Base-by-base conservation (phyloP, 1,140 invertebrate genomes). In the Brachionus rotundiformis region DNA sequence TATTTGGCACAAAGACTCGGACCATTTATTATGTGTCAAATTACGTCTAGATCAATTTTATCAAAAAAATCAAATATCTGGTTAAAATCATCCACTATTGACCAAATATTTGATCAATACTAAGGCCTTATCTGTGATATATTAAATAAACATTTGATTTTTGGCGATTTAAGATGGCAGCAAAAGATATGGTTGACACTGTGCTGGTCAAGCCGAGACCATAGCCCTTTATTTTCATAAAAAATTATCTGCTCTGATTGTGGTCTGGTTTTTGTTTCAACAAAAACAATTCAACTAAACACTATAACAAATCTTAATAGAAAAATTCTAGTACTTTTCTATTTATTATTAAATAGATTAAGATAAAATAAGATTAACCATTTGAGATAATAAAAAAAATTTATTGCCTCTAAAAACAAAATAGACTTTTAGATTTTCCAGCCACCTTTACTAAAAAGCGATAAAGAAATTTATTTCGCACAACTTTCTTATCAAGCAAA, bases 331-430 rank as follows among this genome's bases (percentile, higher is more conserved):
- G 68, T 39, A 73, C 68, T 73, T 44, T 73, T 73, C 25, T 2
- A 65, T 44, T 73, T 44, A 73, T 25, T 19, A 73, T 44, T 44
- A 36, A 36, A 71, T 71, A 71, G 61, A 68, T 68, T 16, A 13
- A 68, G 27, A 68, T 33, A 36, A 68, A 68, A 25, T 23, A 73
- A 73, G 68, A 73, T 73, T 73, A 73, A 73, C 39, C 23, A 73
- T 41, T 73, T 73, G 68, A 73, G 68, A 73, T 73, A 73, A 73
- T 41, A 73, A 73, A 68, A 68, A 61, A 68, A 68, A 68, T 68
- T 68, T 68, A 68, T 68, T 68, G 63, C 63, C 63, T 68, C 31
- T 68, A 19, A 63, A 29, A 33, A 68, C 63, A 36, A 68, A 68
- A 16, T 68, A 68, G 63, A 68, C 63, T 68, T 68, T 68, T 10